Conservation (phyloP, 1,140 invertebrate genomes). For the Meteorus sp. region DNA sequence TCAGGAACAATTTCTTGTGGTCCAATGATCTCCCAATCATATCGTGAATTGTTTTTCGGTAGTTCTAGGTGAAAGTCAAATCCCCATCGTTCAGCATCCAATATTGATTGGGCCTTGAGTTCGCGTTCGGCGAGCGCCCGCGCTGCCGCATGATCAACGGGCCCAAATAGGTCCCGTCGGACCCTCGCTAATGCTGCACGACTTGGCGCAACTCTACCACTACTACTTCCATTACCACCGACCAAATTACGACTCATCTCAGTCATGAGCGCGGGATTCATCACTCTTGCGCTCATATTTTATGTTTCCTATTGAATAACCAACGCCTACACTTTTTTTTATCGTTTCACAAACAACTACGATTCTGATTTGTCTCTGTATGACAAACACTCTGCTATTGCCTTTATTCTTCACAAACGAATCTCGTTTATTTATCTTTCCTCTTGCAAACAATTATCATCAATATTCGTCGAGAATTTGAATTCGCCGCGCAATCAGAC, state of each 20-base stretch:
- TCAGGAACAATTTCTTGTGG: constrained; percentile 51
- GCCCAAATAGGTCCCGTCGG: constrained; percentile 59
- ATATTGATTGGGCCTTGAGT: constrained; percentile 48
- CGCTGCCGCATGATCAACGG: constrained; percentile 59
- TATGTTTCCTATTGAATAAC: constrained; percentile 14
- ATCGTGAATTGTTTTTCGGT: constrained; percentile 48
- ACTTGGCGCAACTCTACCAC: constrained; percentile 41
- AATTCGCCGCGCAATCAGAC: background rate
- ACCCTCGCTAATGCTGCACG: constrained; percentile 52
- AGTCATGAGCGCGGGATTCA: constrained; percentile 58
- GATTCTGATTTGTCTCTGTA: too few species aligned
- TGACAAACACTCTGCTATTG: too few species aligned
- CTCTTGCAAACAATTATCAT: too few species aligned
- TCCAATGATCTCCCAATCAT: constrained; percentile 49
- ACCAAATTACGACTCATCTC: constrained; percentile 52
- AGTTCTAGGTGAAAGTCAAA: constrained; percentile 57
- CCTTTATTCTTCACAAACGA: background rate
- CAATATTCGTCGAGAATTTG: background rate
- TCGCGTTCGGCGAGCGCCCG: constrained; percentile 54
- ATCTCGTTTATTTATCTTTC: too few species aligned
- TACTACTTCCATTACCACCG: constrained; percentile 10
- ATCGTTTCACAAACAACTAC: too few species aligned
- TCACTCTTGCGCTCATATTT: constrained; percentile 59
- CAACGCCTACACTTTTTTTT: background rate
- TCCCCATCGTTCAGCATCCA: constrained; percentile 57